phyloP scores from a whole-genome alignment of 2,797 vertebrate genomes.

The Kryptopterus vitreolus region DNA sequence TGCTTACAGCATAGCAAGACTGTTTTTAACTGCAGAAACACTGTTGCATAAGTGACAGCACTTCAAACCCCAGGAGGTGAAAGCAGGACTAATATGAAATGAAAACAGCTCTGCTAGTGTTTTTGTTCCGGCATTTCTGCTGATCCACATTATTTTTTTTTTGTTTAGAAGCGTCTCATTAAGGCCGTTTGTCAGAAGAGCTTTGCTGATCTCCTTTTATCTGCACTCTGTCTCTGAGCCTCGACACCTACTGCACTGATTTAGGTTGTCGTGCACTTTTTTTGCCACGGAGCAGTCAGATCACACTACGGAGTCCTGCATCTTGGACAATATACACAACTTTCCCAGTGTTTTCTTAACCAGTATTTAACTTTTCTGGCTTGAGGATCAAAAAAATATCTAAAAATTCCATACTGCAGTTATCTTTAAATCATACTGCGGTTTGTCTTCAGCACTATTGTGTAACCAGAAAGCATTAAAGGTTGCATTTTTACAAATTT shows the following conservation, averaged over 20 bases:
- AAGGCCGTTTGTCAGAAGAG: slow-evolving; percentile 32
- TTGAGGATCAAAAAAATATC: background rate
- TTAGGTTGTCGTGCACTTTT: background rate
- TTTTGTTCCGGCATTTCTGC: slow-evolving; percentile 46
- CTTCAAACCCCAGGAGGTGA: slow-evolving; percentile 36
- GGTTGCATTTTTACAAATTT: background rate
- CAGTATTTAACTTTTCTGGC: background rate
- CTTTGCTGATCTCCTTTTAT: background rate
- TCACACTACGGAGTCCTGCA: background rate
- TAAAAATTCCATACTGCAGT: background rate
- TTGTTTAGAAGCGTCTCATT: slow-evolving; percentile 27
- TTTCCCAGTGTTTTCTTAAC: background rate
- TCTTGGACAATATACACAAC: background rate
- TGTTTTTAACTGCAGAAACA: slow-evolving; percentile 47
- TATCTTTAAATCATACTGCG: too few relatives aligned
- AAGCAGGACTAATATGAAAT: slow-evolving; percentile 40
- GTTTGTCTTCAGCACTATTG: background rate
- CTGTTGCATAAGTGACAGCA: slow-evolving; percentile 39
- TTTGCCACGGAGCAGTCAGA: background rate
- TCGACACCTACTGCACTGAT: background rate
- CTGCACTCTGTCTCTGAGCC: slow-evolving; percentile 3
- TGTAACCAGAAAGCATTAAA: background rate
- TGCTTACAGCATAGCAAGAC: slow-evolving; percentile 19
- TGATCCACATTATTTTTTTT: slow-evolving; percentile 38
- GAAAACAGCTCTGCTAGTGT: slow-evolving; percentile 44